These are phyloP conservation scores for Melanophora roralis DNA, from an alignment of 2,888 invertebrate species.

Conservation along the genomic window DNA sequence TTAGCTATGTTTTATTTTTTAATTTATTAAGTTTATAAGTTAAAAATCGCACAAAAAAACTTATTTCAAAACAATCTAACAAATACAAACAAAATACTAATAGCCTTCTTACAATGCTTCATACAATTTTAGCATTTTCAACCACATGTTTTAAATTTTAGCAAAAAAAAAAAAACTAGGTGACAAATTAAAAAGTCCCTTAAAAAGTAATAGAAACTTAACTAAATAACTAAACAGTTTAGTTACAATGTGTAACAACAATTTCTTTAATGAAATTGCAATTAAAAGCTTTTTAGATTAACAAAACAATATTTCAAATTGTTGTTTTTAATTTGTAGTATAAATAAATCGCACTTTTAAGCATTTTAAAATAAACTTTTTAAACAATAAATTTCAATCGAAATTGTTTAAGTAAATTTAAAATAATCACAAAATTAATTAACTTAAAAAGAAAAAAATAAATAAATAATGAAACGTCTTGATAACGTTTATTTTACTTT, in stretches of 20 bases:
- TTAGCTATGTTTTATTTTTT: too few relatives aligned
- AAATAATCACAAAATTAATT: constrained; percentile 37
- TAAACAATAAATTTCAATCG: too few relatives aligned
- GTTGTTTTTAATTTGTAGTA: constrained; percentile 5
- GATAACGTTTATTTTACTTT: too few relatives aligned
- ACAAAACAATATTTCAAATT: constrained; percentile 37
- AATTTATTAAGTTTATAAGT: too few relatives aligned
- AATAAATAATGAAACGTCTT: too few relatives aligned
- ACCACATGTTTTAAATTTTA: too few relatives aligned
- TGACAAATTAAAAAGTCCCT: too few relatives aligned
- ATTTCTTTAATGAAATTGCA: constrained; percentile 12
- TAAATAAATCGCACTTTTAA: constrained; percentile 23
- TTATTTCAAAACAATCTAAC: not conserved
- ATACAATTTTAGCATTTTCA: too few relatives aligned
- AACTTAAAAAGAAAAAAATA: constrained; percentile 37
- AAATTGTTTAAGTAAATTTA: constrained; percentile 12
- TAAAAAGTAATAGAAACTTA: not conserved
- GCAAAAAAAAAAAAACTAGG: not conserved
- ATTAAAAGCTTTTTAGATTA: constrained; percentile 8
- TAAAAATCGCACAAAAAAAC: constrained; percentile 10
- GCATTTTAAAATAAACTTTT: constrained; percentile 6
- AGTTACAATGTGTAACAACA: constrained; percentile 1
- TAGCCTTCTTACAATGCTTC: too few relatives aligned
- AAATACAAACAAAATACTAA: not conserved
- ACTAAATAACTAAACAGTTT: not conserved